Conservation (phyloP, 2,888 invertebrate genomes). For the Cryptus armator region DNA sequence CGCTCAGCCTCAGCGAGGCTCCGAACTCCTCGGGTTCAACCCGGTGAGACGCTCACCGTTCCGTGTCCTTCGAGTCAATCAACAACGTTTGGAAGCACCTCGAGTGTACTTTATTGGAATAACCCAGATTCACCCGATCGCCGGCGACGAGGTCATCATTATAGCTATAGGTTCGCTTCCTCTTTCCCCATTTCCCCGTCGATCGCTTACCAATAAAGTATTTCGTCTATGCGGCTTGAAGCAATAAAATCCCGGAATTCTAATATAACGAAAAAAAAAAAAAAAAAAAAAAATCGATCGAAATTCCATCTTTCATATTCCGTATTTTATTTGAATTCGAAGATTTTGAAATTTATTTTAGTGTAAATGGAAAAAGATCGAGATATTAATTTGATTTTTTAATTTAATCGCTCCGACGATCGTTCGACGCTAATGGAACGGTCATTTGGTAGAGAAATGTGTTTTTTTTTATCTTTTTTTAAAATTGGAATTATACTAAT, state of each 20-base stretch:
- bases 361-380: background rate
- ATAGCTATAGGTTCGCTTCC: conserved; percentile 12
- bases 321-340: background rate
- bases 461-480: too few relatives aligned
- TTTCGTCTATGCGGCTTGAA: background rate
- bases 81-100: conserved; percentile 80
- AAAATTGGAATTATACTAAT: too few relatives aligned
- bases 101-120: conserved; percentile 81
- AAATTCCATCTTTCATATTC: background rate
- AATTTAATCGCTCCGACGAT: too few relatives aligned
- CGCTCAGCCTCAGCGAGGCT: background rate
- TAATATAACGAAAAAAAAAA: background rate
- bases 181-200: conserved; percentile 9
- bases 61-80: conserved; percentile 72
- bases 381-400: background rate
- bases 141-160: conserved; percentile 34
- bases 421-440: too few relatives aligned
- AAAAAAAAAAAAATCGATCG: background rate
- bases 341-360: background rate
- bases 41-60: conserved; percentile 35
- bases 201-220: background rate
- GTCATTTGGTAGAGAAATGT: too few relatives aligned
- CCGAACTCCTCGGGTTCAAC: conserved; percentile 17
- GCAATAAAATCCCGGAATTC: background rate
- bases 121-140: conserved; percentile 76